Conservation (phyloP, 2,113 vertebrate genomes). For the Paraplagusia blochii region DNA sequence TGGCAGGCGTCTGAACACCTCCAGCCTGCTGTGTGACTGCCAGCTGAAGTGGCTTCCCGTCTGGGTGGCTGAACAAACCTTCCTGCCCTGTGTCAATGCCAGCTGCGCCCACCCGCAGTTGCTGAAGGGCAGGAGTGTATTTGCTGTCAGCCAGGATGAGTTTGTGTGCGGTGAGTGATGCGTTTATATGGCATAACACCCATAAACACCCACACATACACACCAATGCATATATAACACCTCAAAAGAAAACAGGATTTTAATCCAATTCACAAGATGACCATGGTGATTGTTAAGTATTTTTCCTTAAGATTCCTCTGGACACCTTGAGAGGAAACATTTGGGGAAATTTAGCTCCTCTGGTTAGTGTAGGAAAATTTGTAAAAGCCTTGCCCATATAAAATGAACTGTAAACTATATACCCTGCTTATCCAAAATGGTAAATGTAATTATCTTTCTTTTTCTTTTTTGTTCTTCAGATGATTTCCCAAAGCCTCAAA, state of each 20-base stretch:
- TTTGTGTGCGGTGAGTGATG: constrained; percentile 93
- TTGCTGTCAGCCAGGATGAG: constrained; percentile 83
- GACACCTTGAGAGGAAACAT: constrained; percentile 3
- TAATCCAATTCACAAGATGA: constrained; percentile 49
- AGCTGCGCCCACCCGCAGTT: constrained; percentile 94
- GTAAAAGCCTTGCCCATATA: too few relatives aligned
- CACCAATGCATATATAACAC: constrained; percentile 13
- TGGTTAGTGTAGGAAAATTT: background rate
- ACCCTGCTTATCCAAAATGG: background rate
- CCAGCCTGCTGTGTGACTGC: constrained; percentile 96
- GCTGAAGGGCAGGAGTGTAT: constrained; percentile 90
- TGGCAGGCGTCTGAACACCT: constrained; percentile 89
- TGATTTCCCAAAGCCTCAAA: constrained; percentile 97
- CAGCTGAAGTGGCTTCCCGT: constrained; percentile 94
- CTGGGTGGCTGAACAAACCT: constrained; percentile 90
- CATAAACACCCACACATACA: constrained; percentile 1
- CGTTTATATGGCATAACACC: constrained; percentile 30
- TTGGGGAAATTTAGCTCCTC: constrained; percentile 11
- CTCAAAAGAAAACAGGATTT: constrained; percentile 19
- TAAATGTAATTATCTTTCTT: background rate
- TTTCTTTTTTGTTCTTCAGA: constrained; percentile 68
- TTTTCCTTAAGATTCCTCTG: constrained; percentile 22
- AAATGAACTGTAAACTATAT: background rate
- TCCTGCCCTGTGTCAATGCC: constrained; percentile 85
- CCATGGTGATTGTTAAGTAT: constrained; percentile 29